These are phyloP conservation scores for Ectropis grisescens DNA, from an alignment of 1,140 invertebrate species.

Conservation along the genomic window DNA sequence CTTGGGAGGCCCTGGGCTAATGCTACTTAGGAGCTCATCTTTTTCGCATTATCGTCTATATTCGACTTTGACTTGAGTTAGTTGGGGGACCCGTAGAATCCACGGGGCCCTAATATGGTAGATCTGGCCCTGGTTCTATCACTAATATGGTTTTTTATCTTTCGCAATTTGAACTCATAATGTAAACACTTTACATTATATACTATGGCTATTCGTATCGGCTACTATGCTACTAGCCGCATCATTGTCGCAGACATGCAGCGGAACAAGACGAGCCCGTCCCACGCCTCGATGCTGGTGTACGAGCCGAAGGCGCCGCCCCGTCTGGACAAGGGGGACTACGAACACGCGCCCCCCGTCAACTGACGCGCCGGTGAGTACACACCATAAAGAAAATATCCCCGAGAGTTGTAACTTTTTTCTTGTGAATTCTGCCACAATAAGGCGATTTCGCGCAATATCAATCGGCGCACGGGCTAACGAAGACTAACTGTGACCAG, in stretches of 20 bases:
- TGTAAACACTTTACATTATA: not conserved
- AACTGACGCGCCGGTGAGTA: conserved; percentile 18
- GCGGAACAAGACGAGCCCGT: conserved; percentile 50
- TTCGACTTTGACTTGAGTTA: no score
- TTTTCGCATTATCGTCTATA: no score
- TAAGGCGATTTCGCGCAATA: not conserved
- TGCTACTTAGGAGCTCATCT: no score
- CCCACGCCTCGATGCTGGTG: conserved; percentile 36
- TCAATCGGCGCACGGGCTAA: no score
- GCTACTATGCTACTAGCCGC: not conserved
- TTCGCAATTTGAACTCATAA: not conserved
- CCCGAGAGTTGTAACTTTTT: no score
- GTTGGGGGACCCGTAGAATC: no score
- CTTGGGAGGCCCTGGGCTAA: no score
- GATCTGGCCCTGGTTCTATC: not conserved
- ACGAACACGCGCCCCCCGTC: conserved; percentile 23
- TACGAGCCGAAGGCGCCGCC: conserved; percentile 31
- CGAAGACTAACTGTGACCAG: no score
- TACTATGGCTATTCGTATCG: not conserved
- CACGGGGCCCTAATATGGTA: not conserved
- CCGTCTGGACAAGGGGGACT: conserved; percentile 48
- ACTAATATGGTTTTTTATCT: not conserved
- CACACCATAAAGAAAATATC: no score
- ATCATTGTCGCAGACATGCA: conserved; percentile 32
- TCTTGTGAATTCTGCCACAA: no score